These are phyloP conservation scores for Percopsis omiscomaycus DNA, from an alignment of 2,797 vertebrate species.

Conservation along the genomic window DNA sequence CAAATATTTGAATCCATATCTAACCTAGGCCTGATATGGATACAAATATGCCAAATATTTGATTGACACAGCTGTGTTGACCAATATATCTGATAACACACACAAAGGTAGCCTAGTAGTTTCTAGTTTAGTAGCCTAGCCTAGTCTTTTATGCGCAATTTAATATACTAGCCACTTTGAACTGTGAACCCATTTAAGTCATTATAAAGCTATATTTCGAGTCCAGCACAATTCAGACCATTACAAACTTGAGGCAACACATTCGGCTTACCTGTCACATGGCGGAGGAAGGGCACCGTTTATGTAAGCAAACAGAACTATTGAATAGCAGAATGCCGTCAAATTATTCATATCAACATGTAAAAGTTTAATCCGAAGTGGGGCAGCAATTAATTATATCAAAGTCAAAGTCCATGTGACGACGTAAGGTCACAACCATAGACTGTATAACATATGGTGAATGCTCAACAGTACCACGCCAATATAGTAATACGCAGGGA, in stretches of 20 bases:
- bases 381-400: not conserved
- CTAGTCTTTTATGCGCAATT: too few species aligned
- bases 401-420: slow-evolving; percentile 15
- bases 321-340: not conserved
- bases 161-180: too few species aligned
- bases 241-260: not conserved
- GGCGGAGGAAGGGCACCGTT: slow-evolving; percentile 59
- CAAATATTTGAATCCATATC: too few species aligned
- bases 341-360: slow-evolving; percentile 3
- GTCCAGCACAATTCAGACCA: not conserved
- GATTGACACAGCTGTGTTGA: too few species aligned
- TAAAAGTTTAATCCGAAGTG: not conserved
- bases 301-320: slow-evolving; percentile 10
- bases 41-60: too few species aligned
- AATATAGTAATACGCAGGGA: not conserved
- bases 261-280: slow-evolving; percentile 77
- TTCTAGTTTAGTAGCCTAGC: too few species aligned
- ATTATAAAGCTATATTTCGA: not conserved
- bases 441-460: not conserved
- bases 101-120: too few species aligned
- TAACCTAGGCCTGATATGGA: too few species aligned
- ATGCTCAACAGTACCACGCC: not conserved
- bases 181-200: too few species aligned
- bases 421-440: not conserved
- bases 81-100: too few species aligned